A percentile compares a stretch with the other conserved stretches of the same genome.
Conservation (phyloP, 2,888 invertebrate genomes). For the Tribolium freemani region DNA sequence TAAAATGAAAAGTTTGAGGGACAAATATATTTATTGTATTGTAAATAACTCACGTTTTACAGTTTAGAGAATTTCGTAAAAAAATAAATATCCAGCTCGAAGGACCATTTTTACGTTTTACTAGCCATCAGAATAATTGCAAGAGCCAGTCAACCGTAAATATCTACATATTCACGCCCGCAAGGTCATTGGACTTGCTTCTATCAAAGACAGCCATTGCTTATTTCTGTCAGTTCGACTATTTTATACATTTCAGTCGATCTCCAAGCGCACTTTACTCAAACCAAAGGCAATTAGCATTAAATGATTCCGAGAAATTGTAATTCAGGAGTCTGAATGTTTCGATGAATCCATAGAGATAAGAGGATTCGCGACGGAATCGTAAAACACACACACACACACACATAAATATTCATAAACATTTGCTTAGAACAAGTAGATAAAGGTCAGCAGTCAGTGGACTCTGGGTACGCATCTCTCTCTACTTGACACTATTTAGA, state of each 20-base stretch:
- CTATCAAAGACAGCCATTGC: conserved; percentile 9
- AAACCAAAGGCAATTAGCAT: not conserved
- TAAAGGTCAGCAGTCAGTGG: not conserved
- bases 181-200: conserved; percentile 28
- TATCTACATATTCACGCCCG: conserved; percentile 33
- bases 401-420: not conserved
- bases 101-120: no score
- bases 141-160: conserved; percentile 29
- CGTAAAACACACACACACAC: no score
- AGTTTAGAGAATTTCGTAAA: no score
- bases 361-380: not conserved
- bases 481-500: not conserved
- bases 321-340: not conserved
- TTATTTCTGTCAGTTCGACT: conserved; percentile 6
- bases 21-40: no score
- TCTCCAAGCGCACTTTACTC: no score
- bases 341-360: not conserved
- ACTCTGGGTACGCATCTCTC: not conserved
- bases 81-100: no score
- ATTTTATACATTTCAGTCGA: no score
- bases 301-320: not conserved
- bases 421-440: not conserved
- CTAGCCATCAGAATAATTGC: conserved; percentile 5
- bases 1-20: no score
- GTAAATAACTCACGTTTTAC: no score